Conservation (phyloP, 2,888 invertebrate genomes). For the Napeogenes sylphis region DNA sequence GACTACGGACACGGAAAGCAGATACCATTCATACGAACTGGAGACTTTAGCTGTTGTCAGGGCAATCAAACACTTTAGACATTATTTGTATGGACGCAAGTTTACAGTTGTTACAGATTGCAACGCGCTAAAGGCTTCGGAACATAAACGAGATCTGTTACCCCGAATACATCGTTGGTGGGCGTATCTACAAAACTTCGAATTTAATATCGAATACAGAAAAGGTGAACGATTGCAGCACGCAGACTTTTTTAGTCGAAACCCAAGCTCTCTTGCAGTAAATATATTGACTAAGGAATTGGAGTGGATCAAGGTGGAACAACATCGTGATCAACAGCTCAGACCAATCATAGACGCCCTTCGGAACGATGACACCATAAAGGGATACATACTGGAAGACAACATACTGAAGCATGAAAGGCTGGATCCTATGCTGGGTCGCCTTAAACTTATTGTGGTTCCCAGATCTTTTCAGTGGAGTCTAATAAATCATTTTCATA, state of each 20-base stretch:
- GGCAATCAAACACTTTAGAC: conserved; percentile 39
- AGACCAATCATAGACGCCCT: conserved; percentile 23
- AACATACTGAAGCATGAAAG: conserved; percentile 16
- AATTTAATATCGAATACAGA: conserved; percentile 32
- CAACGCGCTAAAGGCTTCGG: conserved; percentile 39
- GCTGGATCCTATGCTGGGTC: conserved; percentile 15
- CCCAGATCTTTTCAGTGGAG: conserved; percentile 36
- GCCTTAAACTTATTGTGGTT: conserved; percentile 22
- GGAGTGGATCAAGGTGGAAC: conserved; percentile 29
- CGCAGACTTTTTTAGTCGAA: conserved; percentile 30
- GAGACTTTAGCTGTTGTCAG: conserved; percentile 34
- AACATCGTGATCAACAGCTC: conserved; percentile 24
- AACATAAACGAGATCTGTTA: conserved; percentile 36
- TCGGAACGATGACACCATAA: conserved; percentile 7
- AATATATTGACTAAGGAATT: conserved; percentile 23
- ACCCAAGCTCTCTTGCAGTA: conserved; percentile 14
- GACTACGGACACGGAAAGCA: conserved; percentile 29
- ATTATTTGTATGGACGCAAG: conserved; percentile 33
- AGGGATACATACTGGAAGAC: conserved; percentile 19
- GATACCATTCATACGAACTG: conserved; percentile 34
- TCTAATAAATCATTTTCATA: conserved; percentile 32
- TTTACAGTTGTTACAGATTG: conserved; percentile 37
- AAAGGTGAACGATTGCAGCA: conserved; percentile 29
- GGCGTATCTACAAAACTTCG: conserved; percentile 37
- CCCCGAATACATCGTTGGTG: conserved; percentile 41